Evolutionary conservation across 2,888 invertebrate species (phyloP), one percentile per base, ranked within the genome.

Genomic region (Troides oblongomaculatus): DNA sequence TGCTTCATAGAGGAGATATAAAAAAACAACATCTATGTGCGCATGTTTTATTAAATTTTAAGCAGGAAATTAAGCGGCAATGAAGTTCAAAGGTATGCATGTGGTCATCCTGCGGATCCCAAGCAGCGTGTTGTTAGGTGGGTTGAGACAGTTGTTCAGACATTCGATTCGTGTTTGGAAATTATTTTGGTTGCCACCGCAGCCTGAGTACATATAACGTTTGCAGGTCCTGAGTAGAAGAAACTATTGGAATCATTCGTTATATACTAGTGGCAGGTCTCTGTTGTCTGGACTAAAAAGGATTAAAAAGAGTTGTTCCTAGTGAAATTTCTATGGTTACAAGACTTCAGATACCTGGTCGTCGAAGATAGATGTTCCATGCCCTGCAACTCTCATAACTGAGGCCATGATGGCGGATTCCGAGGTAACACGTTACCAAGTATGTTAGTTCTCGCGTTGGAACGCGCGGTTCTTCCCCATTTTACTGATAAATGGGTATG

Each of bases 151-250:
- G 0, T 82, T 87, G 0, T 71, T 71, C 36, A 79, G n/a, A 69
- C 90, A 90, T 66, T 86, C 86, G 0, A 58, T 30, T 1, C 74
- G 73, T 0, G 83, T 78, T 60, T 90, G 84, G 70, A 90, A 90
- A 73, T 90, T 90, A 70, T 90, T 90, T 72, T 89, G 89, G 72
- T 90, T 90, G 2, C 90, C 90, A 0, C 89, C 90, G 73, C 90
- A 90, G 0, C 90, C 90, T 0, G 90, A 90, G 72, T 89, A 90
- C 21, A 89, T 61, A 0, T 83, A 84, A 10, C 79, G 79, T 70
- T 77, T 84, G 74, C 90, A 90, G 5, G 80, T 73, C 69, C 90
- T 90, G 76, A 0, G 79, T 78, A 64, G 21, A 62, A 30, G 60
- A 60, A 67, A 53, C 39, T 2, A 39, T 39, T 39, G 7, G 10